phyloP scores from a whole-genome alignment of 2,113 vertebrate species.

The Mus pahari region DNA sequence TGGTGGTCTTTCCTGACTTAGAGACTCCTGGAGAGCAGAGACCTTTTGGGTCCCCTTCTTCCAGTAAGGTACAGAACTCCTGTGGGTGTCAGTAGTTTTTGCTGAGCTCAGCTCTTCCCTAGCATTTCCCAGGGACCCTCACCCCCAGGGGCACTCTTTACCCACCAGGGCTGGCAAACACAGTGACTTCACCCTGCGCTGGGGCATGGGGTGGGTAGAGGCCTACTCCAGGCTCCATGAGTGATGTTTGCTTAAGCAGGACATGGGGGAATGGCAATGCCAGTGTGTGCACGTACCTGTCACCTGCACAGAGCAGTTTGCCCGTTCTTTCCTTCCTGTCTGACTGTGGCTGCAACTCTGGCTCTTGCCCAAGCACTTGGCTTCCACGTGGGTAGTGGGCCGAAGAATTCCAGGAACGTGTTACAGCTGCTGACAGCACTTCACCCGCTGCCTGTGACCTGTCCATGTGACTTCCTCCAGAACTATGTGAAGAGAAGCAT shows the following conservation, averaged over 20 bases:
- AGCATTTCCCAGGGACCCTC: accelerated
- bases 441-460: neutral
- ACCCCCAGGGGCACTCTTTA: neutral
- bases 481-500: neutral
- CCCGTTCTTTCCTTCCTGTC: neutral
- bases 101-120: neutral
- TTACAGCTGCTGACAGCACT: slow-evolving; percentile 35
- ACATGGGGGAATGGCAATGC: neutral
- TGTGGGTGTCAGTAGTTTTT: accelerated
- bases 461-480: slow-evolving; percentile 49
- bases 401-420: slow-evolving; percentile 78
- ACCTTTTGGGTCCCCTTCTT: neutral
- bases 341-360: neutral
- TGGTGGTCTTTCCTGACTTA: neutral
- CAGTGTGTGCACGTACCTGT: neutral
- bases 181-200: accelerated
- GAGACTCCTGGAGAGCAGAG: neutral
- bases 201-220: neutral
- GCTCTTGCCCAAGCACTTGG: slow-evolving; percentile 50
- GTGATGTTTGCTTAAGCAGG: neutral
- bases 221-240: neutral
- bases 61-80: neutral
- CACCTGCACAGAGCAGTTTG: accelerated
- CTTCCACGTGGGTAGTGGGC: slow-evolving; percentile 49
- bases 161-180: neutral